Evolutionary conservation across 2,888 invertebrate genomes (phyloP).

Genomic region (Trichopria drosophilae): DNA sequence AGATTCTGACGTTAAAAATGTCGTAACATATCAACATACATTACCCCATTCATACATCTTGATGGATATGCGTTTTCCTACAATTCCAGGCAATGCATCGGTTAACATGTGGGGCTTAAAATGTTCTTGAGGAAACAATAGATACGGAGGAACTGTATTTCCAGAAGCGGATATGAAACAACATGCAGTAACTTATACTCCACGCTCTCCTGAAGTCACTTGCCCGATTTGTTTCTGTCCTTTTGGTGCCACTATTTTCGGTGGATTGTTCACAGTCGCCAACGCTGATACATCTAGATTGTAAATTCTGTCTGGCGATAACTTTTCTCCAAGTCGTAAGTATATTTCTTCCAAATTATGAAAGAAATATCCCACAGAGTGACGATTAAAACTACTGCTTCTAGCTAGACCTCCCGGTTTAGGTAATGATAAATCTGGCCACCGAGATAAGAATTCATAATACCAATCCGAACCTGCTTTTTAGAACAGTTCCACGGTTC

Average conservation of each 20-base stretch:
- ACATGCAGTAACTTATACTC: conserved; percentile 45
- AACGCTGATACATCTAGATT: conserved; percentile 41
- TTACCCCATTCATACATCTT: conserved; percentile 42
- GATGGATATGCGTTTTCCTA: conserved; percentile 37
- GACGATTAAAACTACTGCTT: conserved; percentile 41
- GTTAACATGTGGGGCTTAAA: conserved; percentile 42
- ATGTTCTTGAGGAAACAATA: conserved; percentile 49
- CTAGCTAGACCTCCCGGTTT: conserved; percentile 41
- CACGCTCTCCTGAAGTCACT: conserved; percentile 50
- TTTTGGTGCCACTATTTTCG: conserved; percentile 48
- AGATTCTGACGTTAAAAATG: conserved; percentile 33
- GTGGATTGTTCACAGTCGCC: no score
- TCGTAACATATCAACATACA: conserved; percentile 32
- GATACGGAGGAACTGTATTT: conserved; percentile 46
- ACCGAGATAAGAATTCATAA: conserved; percentile 40
- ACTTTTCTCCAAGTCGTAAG: conserved; percentile 31
- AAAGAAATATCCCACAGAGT: conserved; percentile 40
- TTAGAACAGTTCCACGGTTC: no score
- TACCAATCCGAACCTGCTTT: conserved; percentile 50
- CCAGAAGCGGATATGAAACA: conserved; percentile 43
- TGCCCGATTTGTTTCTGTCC: conserved; percentile 51
- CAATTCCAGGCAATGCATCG: conserved; percentile 40
- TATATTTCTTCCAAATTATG: conserved; percentile 10
- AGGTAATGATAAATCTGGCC: conserved; percentile 38
- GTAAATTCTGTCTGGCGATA: conserved; percentile 35